Conservation (phyloP, 2,888 invertebrate species). For the Drosophila diplacantha region DNA sequence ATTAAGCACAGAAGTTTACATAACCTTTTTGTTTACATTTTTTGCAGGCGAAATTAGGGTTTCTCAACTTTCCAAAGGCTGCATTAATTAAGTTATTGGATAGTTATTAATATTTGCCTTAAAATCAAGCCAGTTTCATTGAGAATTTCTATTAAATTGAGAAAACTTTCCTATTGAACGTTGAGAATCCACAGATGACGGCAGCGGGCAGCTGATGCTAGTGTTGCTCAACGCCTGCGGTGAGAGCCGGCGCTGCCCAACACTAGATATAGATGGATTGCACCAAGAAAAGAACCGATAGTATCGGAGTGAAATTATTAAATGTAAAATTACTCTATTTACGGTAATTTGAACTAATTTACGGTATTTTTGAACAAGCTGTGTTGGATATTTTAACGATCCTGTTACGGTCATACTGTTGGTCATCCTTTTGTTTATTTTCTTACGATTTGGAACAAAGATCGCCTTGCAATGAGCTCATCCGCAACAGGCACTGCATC, state of each 20-base stretch:
- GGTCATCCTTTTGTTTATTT: constrained; percentile 9
- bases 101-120: background rate
- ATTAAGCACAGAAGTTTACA: constrained; percentile 72
- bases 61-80: background rate
- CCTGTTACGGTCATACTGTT: constrained; percentile 8
- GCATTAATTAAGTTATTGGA: background rate
- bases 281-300: no score
- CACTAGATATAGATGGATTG: background rate
- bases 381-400: background rate
- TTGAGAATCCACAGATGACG: constrained; percentile 52
- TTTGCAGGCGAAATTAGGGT: constrained; percentile 7
- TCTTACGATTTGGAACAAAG: constrained; percentile 2
- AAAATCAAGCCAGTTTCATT: constrained; percentile 27
- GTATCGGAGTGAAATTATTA: background rate
- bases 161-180: constrained; percentile 49
- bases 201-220: constrained; percentile 42
- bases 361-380: background rate
- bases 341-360: background rate
- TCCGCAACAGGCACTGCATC: constrained; percentile 46
- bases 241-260: background rate
- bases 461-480: constrained; percentile 26
- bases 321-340: background rate
- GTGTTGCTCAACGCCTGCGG: constrained; percentile 28
- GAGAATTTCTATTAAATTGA: constrained; percentile 22
- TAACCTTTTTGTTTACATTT: constrained; percentile 75